A percentile compares a stretch with the other conserved stretches of the same genome.
These are phyloP conservation scores for Eurytoma californica DNA, from an alignment of 2,888 invertebrate species.

Conservation along the genomic window DNA sequence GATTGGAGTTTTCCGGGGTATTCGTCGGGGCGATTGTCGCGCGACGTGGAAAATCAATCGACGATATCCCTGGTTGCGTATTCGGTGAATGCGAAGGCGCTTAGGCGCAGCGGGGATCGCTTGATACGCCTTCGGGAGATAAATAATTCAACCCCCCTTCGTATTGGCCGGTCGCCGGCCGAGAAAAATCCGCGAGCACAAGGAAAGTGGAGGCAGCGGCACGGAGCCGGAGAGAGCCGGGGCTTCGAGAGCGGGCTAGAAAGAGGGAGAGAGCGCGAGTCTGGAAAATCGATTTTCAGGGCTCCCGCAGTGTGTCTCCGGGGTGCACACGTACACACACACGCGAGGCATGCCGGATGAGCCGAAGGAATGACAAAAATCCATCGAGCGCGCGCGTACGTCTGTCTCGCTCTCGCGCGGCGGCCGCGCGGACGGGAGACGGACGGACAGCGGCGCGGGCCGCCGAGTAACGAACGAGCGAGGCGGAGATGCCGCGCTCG, in stretches of 20 bases:
- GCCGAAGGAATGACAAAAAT: conserved; percentile 50
- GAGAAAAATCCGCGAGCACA: conserved; percentile 15
- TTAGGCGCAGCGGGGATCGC: neutral
- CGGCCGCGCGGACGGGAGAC: neutral
- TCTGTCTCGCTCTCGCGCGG: conserved; percentile 29
- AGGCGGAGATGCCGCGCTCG: conserved; percentile 33
- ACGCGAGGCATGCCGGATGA: conserved; percentile 27
- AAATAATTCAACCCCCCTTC: conserved; percentile 38
- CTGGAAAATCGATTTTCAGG: conserved; percentile 50
- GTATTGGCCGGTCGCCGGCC: conserved; percentile 13
- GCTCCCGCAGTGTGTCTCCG: conserved; percentile 43
- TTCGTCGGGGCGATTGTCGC: too few relatives aligned
- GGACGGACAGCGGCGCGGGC: neutral
- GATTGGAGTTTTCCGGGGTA: neutral
- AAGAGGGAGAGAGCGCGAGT: conserved; percentile 13
- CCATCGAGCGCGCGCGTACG: conserved; percentile 37
- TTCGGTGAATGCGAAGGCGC: too few relatives aligned
- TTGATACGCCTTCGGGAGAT: conserved; percentile 7
- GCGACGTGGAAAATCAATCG: conserved; percentile 35
- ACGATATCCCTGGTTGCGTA: conserved; percentile 17
- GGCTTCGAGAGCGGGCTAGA: neutral
- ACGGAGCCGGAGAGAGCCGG: too few relatives aligned
- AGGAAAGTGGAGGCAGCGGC: conserved; percentile 20
- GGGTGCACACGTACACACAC: conserved; percentile 31
- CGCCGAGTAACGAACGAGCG: conserved; percentile 7